Evolutionary conservation across 2,888 invertebrate genomes (phyloP).

Genomic region (Sinotaia quadrata): DNA sequence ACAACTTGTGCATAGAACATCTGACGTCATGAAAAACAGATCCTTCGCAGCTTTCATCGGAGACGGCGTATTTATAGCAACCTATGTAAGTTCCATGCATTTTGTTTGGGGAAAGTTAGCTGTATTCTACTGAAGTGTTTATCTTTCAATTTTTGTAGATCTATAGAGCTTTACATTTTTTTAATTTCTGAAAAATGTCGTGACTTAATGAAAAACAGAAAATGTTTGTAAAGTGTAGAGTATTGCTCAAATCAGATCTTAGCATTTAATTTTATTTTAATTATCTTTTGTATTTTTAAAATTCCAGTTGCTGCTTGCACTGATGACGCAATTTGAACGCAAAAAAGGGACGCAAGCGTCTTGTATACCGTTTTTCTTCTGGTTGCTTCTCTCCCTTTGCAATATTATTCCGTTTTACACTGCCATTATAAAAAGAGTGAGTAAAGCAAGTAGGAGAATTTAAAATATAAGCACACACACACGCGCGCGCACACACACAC

Average conservation of each 20-base stretch:
- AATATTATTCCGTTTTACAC: constrained; percentile 63
- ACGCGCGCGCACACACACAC: background rate
- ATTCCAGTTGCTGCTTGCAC: constrained; percentile 57
- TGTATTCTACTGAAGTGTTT: too few relatives aligned
- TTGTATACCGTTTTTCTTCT: constrained; percentile 65
- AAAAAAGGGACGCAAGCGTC: constrained; percentile 60
- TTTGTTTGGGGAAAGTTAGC: too few relatives aligned
- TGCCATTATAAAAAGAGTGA: constrained; percentile 48
- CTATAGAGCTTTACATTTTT: too few relatives aligned
- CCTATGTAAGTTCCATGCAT: constrained; percentile 17
- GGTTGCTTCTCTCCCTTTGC: constrained; percentile 51
- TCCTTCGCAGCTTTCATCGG: constrained; percentile 21
- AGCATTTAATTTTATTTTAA: too few relatives aligned
- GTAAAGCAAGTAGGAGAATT: too few relatives aligned
- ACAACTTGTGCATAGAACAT: constrained; percentile 5
- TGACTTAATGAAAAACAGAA: too few relatives aligned
- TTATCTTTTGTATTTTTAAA: too few relatives aligned
- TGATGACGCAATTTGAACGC: constrained; percentile 61
- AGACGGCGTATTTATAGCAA: background rate
- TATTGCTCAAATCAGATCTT: too few relatives aligned
- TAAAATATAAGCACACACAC: too few relatives aligned
- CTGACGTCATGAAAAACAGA: background rate
- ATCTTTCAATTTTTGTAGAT: too few relatives aligned
- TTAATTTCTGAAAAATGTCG: too few relatives aligned
- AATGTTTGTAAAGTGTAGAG: too few relatives aligned